A percentile compares a stretch with the other conserved stretches of the same genome.
These are phyloP conservation scores for Platichthys flesus DNA, from an alignment of 2,113 vertebrate genomes.

Conservation along the genomic window DNA sequence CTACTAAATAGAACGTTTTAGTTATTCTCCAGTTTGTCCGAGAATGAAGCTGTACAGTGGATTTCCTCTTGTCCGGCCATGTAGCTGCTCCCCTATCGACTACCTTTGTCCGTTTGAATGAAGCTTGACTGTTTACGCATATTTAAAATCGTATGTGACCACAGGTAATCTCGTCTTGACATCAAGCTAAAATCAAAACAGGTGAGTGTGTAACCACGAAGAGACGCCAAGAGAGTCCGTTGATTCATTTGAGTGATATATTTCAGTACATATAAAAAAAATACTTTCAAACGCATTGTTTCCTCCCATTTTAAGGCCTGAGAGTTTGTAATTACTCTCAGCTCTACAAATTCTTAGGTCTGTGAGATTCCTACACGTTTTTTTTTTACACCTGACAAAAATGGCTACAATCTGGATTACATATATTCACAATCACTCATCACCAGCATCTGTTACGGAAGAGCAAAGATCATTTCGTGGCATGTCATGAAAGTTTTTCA, in stretches of 20 bases:
- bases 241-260: conserved; percentile 16
- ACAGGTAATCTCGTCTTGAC: background rate
- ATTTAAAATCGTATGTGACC: background rate
- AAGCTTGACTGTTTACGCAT: background rate
- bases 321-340: conserved; percentile 12
- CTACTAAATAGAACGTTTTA: no score
- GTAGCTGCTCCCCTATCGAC: background rate
- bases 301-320: conserved; percentile 40
- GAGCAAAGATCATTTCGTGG: background rate
- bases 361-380: background rate
- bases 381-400: conserved; percentile 23
- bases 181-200: background rate
- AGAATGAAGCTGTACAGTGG: no score
- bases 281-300: conserved; percentile 31
- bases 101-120: no score
- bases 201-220: background rate
- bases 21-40: no score
- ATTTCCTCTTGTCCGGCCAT: background rate
- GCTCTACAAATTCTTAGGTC: background rate
- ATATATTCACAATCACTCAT: conserved; percentile 33
- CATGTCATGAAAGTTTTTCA: background rate
- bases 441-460: conserved; percentile 13
- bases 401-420: conserved; percentile 33
- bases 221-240: background rate
- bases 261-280: conserved; percentile 53